phyloP scores from a whole-genome alignment of 1,140 invertebrate genomes.

The Drosophila tristis region DNA sequence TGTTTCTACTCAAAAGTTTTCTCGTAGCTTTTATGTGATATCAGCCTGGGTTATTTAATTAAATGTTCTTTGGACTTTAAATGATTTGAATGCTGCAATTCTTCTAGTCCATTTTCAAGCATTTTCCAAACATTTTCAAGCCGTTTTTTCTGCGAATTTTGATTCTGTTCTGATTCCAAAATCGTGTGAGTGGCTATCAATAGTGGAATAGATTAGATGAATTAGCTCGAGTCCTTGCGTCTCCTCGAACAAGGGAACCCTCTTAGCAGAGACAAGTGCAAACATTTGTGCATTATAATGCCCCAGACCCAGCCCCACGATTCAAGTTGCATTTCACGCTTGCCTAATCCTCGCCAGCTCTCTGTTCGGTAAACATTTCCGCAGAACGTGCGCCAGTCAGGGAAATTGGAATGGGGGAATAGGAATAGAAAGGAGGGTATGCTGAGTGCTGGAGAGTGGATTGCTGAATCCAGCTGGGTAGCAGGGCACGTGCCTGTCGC shows the following conservation, averaged over 20 bases:
- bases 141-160: too few species aligned
- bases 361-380: conserved; percentile 50
- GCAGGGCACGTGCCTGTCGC: conserved; percentile 59
- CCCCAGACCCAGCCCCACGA: conserved; percentile 5
- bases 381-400: conserved; percentile 41
- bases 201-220: neutral
- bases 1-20: too few species aligned
- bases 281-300: conserved; percentile 61
- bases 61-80: too few species aligned
- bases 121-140: too few species aligned
- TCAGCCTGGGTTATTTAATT: too few species aligned
- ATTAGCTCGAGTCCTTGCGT: conserved; percentile 5
- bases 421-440: neutral
- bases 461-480: conserved; percentile 27
- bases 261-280: conserved; percentile 58
- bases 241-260: conserved; percentile 43
- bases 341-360: conserved; percentile 52
- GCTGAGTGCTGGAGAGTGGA: conserved; percentile 8
- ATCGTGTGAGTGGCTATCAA: neutral
- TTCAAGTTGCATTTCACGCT: conserved; percentile 49
- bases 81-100: too few species aligned
- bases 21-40: too few species aligned
- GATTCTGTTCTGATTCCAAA: neutral
- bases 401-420: neutral
- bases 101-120: too few species aligned